Percentiles rank a stretch among this genome's conserved stretches.
Conservation (phyloP, 2,888 invertebrate genomes). For the Halictus ligatus region DNA sequence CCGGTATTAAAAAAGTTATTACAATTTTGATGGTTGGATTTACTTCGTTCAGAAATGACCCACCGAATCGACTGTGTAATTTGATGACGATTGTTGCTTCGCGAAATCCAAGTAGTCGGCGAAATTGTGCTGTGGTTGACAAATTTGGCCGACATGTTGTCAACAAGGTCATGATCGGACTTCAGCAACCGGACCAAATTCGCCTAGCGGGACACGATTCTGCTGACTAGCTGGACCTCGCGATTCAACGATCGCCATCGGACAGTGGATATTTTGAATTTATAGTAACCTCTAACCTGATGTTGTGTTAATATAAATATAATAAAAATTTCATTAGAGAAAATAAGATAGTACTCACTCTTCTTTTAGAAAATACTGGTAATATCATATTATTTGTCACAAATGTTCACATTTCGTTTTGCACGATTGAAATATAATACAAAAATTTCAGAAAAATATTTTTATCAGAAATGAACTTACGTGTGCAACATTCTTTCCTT, state of each 20-base stretch:
- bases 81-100: not conserved
- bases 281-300: not conserved
- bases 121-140: not conserved
- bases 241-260: not conserved
- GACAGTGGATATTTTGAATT: not conserved
- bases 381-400: no score
- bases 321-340: not conserved
- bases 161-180: slow-evolving; percentile 2
- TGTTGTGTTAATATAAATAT: not conserved
- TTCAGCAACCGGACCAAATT: not conserved
- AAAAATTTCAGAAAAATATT: no score
- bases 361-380: not conserved
- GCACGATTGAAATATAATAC: no score
- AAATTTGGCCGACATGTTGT: not conserved
- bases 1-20: no score
- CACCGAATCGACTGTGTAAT: not conserved
- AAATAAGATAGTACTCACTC: no score
- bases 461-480: no score
- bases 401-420: no score
- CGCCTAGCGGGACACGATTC: not conserved
- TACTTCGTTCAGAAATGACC: not conserved
- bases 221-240: not conserved
- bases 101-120: not conserved
- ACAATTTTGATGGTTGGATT: not conserved
- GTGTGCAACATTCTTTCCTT: no score